Conservation (phyloP, 2,113 vertebrate species). For the Ammospiza caudacuta region DNA sequence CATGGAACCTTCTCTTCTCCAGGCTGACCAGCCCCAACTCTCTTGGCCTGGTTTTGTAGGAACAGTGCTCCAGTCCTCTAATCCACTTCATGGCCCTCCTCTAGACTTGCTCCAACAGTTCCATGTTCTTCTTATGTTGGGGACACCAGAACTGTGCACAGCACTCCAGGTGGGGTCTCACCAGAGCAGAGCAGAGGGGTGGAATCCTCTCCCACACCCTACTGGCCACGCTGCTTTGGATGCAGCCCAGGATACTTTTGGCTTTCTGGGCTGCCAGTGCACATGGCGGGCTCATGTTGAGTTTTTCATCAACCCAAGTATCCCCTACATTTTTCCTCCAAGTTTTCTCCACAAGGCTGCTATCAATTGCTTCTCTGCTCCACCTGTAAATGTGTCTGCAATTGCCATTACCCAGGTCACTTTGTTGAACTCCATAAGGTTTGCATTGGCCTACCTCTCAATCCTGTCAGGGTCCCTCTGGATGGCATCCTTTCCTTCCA, state of each 20-base stretch:
- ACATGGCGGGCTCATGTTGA: not conserved
- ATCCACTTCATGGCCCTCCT: not conserved
- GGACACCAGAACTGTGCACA: not conserved
- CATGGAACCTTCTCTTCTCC: not conserved
- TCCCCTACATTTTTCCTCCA: not conserved
- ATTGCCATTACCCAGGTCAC: not conserved
- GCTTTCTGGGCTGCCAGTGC: not conserved
- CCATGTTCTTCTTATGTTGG: not conserved
- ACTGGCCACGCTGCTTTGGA: accelerated
- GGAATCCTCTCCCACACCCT: accelerated
- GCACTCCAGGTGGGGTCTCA: not conserved
- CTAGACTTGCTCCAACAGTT: not conserved
- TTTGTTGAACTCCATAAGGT: not conserved
- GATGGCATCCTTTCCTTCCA: not conserved
- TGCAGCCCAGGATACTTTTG: not conserved
- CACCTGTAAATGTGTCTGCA: not conserved
- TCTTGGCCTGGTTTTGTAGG: not conserved
- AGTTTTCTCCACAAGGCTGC: not conserved
- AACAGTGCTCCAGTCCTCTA: not conserved
- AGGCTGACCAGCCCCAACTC: not conserved
- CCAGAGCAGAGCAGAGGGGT: not conserved
- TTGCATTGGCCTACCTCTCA: not conserved
- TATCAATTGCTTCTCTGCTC: not conserved
- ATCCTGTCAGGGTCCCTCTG: not conserved
- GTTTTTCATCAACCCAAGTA: not conserved